A percentile compares a stretch with the other conserved stretches of the same genome.
phyloP scores from a whole-genome alignment of 2,113 vertebrate genomes.

The Chascanopsetta lugubris region DNA sequence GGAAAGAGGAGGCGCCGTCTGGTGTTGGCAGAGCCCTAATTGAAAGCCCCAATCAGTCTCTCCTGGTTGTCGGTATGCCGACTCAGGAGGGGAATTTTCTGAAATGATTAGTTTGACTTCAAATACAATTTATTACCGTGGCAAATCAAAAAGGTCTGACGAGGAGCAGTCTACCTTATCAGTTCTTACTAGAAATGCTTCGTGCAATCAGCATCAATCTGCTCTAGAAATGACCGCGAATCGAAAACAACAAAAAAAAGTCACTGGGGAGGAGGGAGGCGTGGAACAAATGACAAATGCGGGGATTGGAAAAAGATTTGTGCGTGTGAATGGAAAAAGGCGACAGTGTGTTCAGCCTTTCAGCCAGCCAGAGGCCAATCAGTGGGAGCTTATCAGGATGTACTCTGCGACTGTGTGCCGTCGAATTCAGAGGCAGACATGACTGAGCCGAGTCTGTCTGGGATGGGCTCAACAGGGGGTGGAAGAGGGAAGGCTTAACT shows the following conservation, averaged over 20 bases:
- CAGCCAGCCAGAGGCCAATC: constrained; percentile 67
- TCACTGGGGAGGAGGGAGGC: constrained; percentile 24
- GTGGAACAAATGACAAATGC: constrained; percentile 8
- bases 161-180: constrained; percentile 15
- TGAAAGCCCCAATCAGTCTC: constrained; percentile 64
- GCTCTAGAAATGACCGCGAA: constrained; percentile 53
- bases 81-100: constrained; percentile 50
- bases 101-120: constrained; percentile 47
- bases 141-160: constrained; percentile 35
- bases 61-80: constrained; percentile 28
- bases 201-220: constrained; percentile 51
- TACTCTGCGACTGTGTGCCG: constrained; percentile 53
- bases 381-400: constrained; percentile 69
- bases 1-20: constrained; percentile 43
- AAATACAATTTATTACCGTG: constrained; percentile 36
- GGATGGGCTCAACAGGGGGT: constrained; percentile 50
- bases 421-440: constrained; percentile 57
- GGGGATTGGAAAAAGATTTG: constrained; percentile 7
- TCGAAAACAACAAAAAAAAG: constrained; percentile 39
- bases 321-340: constrained; percentile 4
- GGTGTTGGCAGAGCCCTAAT: constrained; percentile 50
- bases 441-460: constrained; percentile 55
- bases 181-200: constrained; percentile 44
- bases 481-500: constrained; percentile 49
- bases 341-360: constrained; percentile 61